Base-by-base conservation (phyloP, 2,797 vertebrate genomes). In the Protonibea diacanthus region DNA sequence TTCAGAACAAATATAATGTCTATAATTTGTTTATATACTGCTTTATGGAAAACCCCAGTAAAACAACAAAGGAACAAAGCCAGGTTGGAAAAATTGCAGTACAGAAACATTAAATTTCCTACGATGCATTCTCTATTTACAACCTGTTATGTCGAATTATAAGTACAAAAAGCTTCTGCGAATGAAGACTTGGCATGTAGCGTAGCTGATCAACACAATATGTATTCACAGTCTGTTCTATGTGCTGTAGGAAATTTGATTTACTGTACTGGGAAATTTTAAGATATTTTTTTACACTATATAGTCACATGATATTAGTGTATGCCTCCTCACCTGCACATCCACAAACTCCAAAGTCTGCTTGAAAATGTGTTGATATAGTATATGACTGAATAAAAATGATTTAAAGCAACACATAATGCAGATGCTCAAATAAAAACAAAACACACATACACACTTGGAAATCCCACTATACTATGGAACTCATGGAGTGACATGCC, bases 401-500 rank as follows among this genome's bases (percentile, higher is more conserved):
- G 47, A 89, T 78, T 84, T 68, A 79, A 83, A 83, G 78, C 57
- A 66, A 70, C 58, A 81, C 75, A 86, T 84, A 78, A 86, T 83
- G 44, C 42, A 47, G 63, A 56, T 51, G 64, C 65, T 82, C 60
- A 82, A 76, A 85, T 63, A 88, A 83, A 40, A 87, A 76, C 49
- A 87, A 85, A 83, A 87, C 69, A 82, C 47, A 67, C 48, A 67
- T 44, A 69, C 76, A 84, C 66, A 82, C 76, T 65, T 71, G 44
- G 56, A 83, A 74, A 78, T 89, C 65, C 64, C 68, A 78, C 70
- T 78, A 69, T 74, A 73, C 69, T 76, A 76, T 65, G 67, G 82
- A 82, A 79, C 60, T 84, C 62, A 81, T 75, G 75, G 83, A 93
- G 86, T 81, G 86, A 88, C 87, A 91, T 80, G 59, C 84, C 91